Evolutionary conservation across 1,140 invertebrate species (phyloP), one percentile per base, ranked within the genome.

Genomic region (Leptoteleia sp.): DNA sequence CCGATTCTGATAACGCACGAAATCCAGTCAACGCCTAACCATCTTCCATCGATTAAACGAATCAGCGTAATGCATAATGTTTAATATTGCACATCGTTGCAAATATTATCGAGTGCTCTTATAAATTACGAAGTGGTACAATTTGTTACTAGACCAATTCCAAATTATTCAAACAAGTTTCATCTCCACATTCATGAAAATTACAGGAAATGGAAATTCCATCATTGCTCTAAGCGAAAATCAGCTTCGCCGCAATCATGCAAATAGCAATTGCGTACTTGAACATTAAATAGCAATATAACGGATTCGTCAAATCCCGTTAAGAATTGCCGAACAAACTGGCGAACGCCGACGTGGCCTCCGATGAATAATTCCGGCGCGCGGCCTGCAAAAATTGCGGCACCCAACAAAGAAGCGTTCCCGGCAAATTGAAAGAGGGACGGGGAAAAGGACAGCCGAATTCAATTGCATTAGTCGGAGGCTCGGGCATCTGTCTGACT

Each of bases 161-260:
- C 50, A 61, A 67, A 73, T 73, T 79, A 79, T 79, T 79, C 76
- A 79, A 79, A 79, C 76, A 79, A 79, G 68, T 79, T 79, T 79
- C 68, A 73, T 79, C 68, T 79, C 55, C 55, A 59, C 68, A 59
- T 73, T 73, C 76, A 70, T 79, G 76, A 79, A 79, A 79, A 79
- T 79, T 79, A 72, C 76, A 79, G 76, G 76, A 79, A 79, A 79
- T 79, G 76, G 76, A 79, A 79, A 79, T 79, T 79, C 68, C 68
- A 68, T 73, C 76, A 62, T 64, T 68, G 76, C 76, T 79, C 76
- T 73, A 79, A 73, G 68, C 76, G 76, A 79, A 73, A 79, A 79
- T 79, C 76, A 79, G 76, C 64, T 33, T 57, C 42, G 76, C 77
- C 70, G 50, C 77, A 75, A 75, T 79, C 77, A 79, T 79, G 77